Evolutionary conservation across 2,113 vertebrate genomes (phyloP).

Genomic region (Caranx ignobilis): DNA sequence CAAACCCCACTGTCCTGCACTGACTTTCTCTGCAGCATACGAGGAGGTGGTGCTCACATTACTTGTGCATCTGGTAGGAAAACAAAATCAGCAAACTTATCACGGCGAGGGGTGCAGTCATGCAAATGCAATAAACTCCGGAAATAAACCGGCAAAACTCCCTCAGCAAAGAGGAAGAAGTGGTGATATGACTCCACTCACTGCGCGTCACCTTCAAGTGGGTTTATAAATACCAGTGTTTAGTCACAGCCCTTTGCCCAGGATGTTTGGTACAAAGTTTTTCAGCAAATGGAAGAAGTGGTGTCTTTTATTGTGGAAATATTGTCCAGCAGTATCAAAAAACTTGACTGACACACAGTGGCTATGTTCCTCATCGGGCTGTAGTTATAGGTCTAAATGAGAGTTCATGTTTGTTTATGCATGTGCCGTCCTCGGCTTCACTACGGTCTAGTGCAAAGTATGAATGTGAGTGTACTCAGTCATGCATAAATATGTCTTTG

Average conservation of each 20-base stretch:
- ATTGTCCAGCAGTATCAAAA: neutral
- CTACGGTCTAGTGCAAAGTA: conserved; percentile 21
- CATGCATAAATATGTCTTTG: conserved; percentile 65
- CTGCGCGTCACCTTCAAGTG: conserved; percentile 17
- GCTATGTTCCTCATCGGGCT: neutral
- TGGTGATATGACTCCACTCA: neutral
- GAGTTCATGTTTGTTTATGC: conserved; percentile 31
- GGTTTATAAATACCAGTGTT: conserved; percentile 17
- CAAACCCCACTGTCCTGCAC: neutral
- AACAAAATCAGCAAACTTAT: conserved; percentile 17
- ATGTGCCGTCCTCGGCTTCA: conserved; percentile 11
- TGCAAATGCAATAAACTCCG: conserved; percentile 38
- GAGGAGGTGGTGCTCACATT: conserved; percentile 9
- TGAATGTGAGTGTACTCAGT: conserved; percentile 49
- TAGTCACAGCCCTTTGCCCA: conserved; percentile 1
- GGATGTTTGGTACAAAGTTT: neutral
- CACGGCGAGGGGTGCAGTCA: neutral
- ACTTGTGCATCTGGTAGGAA: conserved; percentile 30
- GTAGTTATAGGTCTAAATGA: conserved; percentile 14
- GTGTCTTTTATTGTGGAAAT: conserved; percentile 20
- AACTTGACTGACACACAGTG: neutral
- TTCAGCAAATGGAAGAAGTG: neutral
- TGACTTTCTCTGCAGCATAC: neutral
- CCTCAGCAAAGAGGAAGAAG: conserved; percentile 1
- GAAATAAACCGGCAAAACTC: conserved; percentile 21